A percentile compares a stretch with the other conserved stretches of the same genome.
Evolutionary conservation across 2,113 vertebrate species (phyloP).

Genomic region (Odocoileus virginianus): DNA sequence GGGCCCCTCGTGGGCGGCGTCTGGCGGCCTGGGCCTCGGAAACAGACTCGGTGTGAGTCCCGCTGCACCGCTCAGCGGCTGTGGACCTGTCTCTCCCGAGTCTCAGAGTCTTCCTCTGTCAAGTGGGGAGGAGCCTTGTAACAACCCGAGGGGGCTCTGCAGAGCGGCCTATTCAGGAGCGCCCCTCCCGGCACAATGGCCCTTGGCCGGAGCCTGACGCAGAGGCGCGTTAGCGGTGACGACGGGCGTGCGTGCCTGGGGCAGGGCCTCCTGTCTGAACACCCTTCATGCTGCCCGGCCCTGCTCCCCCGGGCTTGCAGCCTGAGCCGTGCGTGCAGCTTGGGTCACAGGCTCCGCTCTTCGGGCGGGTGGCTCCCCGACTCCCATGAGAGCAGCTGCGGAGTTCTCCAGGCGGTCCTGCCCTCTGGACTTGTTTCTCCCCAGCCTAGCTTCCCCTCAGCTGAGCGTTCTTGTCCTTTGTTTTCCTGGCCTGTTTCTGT

Average conservation of each 20-base stretch:
- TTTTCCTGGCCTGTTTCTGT: neutral
- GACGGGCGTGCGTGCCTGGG: rapidly evolving
- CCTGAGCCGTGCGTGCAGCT: neutral
- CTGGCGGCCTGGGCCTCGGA: neutral
- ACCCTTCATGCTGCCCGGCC: rapidly evolving
- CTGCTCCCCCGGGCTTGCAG: neutral
- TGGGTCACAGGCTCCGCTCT: neutral
- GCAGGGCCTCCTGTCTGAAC: neutral
- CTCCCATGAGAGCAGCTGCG: rapidly evolving
- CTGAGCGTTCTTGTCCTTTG: neutral
- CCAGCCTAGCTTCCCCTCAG: neutral
- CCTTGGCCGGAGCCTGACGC: rapidly evolving
- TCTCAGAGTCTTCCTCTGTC: neutral
- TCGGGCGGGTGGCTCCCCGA: rapidly evolving
- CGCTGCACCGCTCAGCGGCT: rapidly evolving
- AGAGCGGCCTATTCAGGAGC: neutral
- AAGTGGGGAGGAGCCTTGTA: neutral
- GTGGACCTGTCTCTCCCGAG: neutral
- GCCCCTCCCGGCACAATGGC: too few relatives aligned
- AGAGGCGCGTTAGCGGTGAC: rapidly evolving
- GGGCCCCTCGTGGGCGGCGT: rapidly evolving
- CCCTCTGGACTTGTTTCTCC: neutral
- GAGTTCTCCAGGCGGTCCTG: too few relatives aligned
- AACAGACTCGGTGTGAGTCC: neutral
- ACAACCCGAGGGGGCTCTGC: neutral